Base-by-base conservation (phyloP, 2,888 invertebrate species). In the Apocheima hispidaria region DNA sequence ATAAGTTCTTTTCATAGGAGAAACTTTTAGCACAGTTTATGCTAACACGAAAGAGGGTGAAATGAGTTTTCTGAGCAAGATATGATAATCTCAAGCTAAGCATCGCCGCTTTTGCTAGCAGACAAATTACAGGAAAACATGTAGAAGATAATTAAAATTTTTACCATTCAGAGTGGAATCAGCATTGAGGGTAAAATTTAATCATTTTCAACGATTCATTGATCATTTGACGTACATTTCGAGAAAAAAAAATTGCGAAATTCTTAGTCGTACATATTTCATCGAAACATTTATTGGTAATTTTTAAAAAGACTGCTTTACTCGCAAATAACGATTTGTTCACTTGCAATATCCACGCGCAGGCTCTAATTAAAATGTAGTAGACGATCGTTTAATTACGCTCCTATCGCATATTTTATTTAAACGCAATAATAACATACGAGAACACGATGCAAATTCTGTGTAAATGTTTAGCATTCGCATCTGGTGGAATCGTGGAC, bases 1-100 rank as follows among this genome's bases (percentile, higher is more conserved):
- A 64, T 66, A 69, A 69, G 63, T 67, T 64, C 50, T 65, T 65
- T 66, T 63, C 30, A 57, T 43, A 38, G 23, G 63, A 51, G 33
- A 57, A 56, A 44, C 57, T 63, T 55, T 57, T 46, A 60, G 57
- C 61, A 56, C 52, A 60, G 50, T 65, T 63, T 65, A 60, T 58
- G 44, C 28, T 46, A 55, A 28, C 54, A 18, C 51, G 46, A 44
- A 63, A 57, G 59, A 55, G 68, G 72, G 64, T 61, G 71, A 75
- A 77, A 78, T 72, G 72, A 74, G 70, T 71, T 77, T 70, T 56
- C 57, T 57, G 63, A 53, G 60, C 71, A 59, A 70, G 66, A 74
- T 71, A 77, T 72, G 64, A 71, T 72, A 68, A 73, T 74, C 60
- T 60, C 54, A 65, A 66, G 63, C 67, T 69, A 74, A 73, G 55